phyloP scores from a whole-genome alignment of 2,797 vertebrate species.

The Podarcis siculus region DNA sequence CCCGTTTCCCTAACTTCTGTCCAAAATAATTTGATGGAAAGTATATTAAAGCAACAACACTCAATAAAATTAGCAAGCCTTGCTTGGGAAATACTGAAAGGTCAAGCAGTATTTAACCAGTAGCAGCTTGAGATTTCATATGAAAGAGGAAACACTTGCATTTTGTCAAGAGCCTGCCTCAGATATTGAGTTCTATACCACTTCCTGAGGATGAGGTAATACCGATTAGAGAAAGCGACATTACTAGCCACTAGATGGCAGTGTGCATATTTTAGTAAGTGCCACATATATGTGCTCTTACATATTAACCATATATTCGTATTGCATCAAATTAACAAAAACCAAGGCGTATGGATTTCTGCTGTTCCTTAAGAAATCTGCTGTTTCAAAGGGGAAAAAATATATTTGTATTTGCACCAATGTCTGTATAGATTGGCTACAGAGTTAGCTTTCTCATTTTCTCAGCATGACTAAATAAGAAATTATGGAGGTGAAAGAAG shows the following conservation, averaged over 20 bases:
- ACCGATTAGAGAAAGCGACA: background rate
- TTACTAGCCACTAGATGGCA: conserved; percentile 77
- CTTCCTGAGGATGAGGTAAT: background rate
- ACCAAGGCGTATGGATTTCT: background rate
- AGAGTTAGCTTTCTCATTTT: background rate
- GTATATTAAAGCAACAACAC: background rate
- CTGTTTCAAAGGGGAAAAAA: background rate
- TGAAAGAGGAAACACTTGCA: background rate
- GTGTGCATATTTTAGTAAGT: conserved; percentile 51
- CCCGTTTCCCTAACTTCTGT: background rate
- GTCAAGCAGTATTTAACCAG: background rate
- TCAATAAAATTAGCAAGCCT: background rate
- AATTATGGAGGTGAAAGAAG: background rate
- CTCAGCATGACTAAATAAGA: accelerated
- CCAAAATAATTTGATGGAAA: background rate
- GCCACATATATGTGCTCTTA: background rate
- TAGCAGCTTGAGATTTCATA: background rate
- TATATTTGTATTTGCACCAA: accelerated
- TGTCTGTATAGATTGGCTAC: accelerated
- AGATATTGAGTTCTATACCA: accelerated
- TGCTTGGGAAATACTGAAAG: background rate
- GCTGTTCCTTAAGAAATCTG: background rate
- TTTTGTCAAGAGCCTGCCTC: background rate
- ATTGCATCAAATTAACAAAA: accelerated
- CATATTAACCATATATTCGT: conserved; percentile 12